A percentile compares a stretch with the other conserved stretches of the same genome.
These are phyloP conservation scores for Lucilia cuprina DNA, from an alignment of 1,140 invertebrate species.

Conservation along the genomic window DNA sequence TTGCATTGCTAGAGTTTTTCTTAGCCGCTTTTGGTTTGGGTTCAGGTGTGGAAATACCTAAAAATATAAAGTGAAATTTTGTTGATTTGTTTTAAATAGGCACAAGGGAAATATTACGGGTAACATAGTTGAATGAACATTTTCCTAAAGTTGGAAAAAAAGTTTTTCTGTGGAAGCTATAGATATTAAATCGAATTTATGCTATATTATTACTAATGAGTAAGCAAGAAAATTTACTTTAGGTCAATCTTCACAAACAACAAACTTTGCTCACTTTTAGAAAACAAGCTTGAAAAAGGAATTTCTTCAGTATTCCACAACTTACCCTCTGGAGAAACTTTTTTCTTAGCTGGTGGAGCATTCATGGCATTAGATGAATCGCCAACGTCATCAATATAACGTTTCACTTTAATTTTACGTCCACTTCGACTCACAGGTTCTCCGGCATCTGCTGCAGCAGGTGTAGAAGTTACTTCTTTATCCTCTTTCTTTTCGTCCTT, in stretches of 20 bases:
- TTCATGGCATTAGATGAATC: constrained; percentile 39
- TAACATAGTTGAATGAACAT: too few species aligned
- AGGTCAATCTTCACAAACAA: too few species aligned
- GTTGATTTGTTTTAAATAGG: too few species aligned
- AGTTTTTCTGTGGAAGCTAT: too few species aligned
- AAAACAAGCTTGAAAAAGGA: too few species aligned
- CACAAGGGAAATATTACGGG: too few species aligned
- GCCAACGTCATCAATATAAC: constrained; percentile 57
- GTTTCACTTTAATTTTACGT: constrained; percentile 77
- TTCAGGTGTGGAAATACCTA: constrained; percentile 18
- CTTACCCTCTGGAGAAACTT: constrained; percentile 38
- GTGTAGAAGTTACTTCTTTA: neutral
- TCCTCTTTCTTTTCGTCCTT: neutral
- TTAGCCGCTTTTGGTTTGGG: constrained; percentile 38
- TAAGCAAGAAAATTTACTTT: too few species aligned
- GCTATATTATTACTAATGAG: too few species aligned
- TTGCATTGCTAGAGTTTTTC: constrained; percentile 46
- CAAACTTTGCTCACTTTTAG: too few species aligned
- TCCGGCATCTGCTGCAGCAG: neutral
- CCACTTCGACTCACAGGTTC: constrained; percentile 76
- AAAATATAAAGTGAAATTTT: neutral
- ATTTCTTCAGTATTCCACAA: too few species aligned
- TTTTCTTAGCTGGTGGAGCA: constrained; percentile 36
- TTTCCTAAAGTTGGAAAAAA: too few species aligned
- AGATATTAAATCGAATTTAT: too few species aligned